Evolutionary conservation across 1,140 invertebrate genomes (phyloP).

Genomic region (Phocides pigmalion): DNA sequence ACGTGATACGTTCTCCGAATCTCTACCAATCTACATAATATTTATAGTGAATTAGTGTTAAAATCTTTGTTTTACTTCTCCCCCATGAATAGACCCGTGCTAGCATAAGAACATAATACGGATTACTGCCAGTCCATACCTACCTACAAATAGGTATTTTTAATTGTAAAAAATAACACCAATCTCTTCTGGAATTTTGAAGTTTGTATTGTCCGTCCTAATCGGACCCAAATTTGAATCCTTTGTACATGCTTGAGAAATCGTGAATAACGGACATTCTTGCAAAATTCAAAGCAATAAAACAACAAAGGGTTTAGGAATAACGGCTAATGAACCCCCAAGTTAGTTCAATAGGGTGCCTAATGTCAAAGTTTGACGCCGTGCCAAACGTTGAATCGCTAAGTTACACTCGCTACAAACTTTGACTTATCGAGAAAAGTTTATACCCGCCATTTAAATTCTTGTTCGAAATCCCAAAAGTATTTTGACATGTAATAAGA

Average conservation of each 20-base stretch:
- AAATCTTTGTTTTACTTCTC: too few relatives aligned
- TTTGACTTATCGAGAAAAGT: constrained; percentile 4
- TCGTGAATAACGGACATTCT: constrained; percentile 9
- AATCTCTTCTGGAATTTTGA: constrained; percentile 12
- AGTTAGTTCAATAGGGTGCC: constrained; percentile 39
- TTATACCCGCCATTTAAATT: constrained; percentile 6
- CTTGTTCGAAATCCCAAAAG: constrained; percentile 11
- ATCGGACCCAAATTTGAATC: constrained; percentile 22
- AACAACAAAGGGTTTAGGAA: constrained; percentile 47
- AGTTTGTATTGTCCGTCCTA: constrained; percentile 2
- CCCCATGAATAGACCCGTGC: too few relatives aligned
- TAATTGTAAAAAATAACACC: neutral
- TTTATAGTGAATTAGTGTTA: too few relatives aligned
- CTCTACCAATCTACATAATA: too few relatives aligned
- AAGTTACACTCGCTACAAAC: neutral
- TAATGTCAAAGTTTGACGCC: constrained; percentile 46
- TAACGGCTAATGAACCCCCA: constrained; percentile 51
- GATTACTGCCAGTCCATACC: too few relatives aligned
- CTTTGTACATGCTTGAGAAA: constrained; percentile 22
- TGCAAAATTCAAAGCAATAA: constrained; percentile 40
- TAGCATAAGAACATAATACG: too few relatives aligned
- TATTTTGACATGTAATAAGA: constrained; percentile 6
- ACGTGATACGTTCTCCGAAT: too few relatives aligned
- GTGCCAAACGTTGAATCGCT: neutral
- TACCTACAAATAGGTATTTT: too few relatives aligned